Conservation (phyloP, 2,113 vertebrate species). For the Macaca fascicularis region T2T-MFA8v1.1 NC_088391.1:72350001-72350500, state of each 20-base stretch:
- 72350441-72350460: neutral
- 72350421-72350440: neutral
- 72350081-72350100: neutral
- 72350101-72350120: neutral
- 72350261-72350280: neutral
- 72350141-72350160: neutral
- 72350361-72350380: neutral
- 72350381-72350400: neutral
- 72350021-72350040: neutral
- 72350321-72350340: neutral
- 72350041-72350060: neutral
- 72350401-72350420: neutral
- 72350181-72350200: neutral
- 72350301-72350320: neutral
- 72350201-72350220: neutral
- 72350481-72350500: neutral
- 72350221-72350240: neutral
- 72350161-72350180: neutral
- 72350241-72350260: neutral
- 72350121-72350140: neutral
- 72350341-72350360: neutral
- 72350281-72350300: conserved; percentile 5
- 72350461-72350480: neutral
- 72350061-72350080: neutral
- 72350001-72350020: neutral